A percentile compares a stretch with the other conserved stretches of the same genome.
Evolutionary conservation across 2,888 invertebrate genomes (phyloP).

Genomic region (Miltochrista miniata): DNA sequence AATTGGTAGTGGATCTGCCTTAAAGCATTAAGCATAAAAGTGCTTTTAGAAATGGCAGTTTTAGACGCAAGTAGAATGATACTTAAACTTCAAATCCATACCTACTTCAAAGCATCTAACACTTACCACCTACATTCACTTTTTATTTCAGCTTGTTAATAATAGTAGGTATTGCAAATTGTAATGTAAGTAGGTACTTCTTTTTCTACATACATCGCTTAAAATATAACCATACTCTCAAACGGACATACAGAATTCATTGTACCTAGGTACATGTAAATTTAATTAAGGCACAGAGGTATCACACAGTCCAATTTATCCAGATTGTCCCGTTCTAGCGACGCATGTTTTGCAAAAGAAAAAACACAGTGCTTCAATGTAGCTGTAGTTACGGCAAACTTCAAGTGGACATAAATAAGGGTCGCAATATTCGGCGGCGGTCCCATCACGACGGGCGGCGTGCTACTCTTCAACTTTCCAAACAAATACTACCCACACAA

Average conservation of each 20-base stretch:
- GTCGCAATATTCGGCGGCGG: slow-evolving; percentile 77
- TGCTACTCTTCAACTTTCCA: slow-evolving; percentile 59
- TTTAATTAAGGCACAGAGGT: slow-evolving; percentile 28
- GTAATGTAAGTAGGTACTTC: slow-evolving; percentile 6
- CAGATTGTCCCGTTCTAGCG: slow-evolving; percentile 47
- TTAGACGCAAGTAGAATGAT: too few relatives aligned
- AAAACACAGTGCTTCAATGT: slow-evolving; percentile 57
- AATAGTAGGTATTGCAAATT: too few relatives aligned
- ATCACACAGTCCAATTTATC: slow-evolving; percentile 51
- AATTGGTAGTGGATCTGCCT: too few relatives aligned
- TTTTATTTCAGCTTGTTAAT: too few relatives aligned
- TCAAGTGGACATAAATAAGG: slow-evolving; percentile 82
- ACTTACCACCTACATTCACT: not conserved
- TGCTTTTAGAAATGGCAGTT: too few relatives aligned
- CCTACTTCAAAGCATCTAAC: too few relatives aligned
- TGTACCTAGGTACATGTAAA: slow-evolving; percentile 5
- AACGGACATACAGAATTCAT: slow-evolving; percentile 12
- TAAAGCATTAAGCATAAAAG: too few relatives aligned
- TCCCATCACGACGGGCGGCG: slow-evolving; percentile 71
- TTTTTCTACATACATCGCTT: slow-evolving; percentile 6
- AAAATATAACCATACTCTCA: too few relatives aligned
- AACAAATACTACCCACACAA: slow-evolving; percentile 36
- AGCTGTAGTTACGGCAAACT: slow-evolving; percentile 72
- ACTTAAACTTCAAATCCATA: too few relatives aligned
- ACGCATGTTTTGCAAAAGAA: slow-evolving; percentile 63